Percentiles rank a stretch among this genome's conserved stretches.
phyloP scores from a whole-genome alignment of 2,113 vertebrate genomes.

The Addax nasomaculatus region DNA sequence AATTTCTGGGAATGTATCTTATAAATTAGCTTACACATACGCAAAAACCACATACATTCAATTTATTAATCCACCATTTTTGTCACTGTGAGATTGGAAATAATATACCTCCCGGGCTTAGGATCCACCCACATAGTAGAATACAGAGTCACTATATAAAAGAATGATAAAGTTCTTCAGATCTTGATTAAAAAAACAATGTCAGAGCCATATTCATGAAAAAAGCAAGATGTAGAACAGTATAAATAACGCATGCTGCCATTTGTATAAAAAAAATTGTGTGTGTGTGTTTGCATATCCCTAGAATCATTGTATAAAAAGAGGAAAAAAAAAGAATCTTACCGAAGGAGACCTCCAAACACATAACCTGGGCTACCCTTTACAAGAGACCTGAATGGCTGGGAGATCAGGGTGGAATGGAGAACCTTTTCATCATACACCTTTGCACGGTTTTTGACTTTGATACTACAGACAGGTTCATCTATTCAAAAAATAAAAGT shows the following conservation, averaged over 20 bases:
- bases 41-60: background rate
- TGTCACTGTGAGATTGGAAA: background rate
- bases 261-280: background rate
- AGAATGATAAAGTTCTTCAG: background rate
- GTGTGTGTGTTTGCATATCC: background rate
- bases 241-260: background rate
- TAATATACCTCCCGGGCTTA: background rate
- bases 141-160: background rate
- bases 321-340: background rate
- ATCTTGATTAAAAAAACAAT: background rate
- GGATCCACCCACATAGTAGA: background rate
- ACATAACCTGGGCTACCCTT: background rate
- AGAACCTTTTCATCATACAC: background rate
- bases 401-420: background rate
- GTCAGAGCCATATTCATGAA: background rate
- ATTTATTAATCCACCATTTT: slow-evolving; percentile 41
- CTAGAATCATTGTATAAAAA: background rate
- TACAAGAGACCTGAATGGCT: background rate
- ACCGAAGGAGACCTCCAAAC: background rate
- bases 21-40: background rate
- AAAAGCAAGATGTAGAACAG: slow-evolving; percentile 1
- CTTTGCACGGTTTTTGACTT: background rate
- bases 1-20: background rate
- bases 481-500: background rate
- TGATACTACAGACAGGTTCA: background rate